These are phyloP conservation scores for Stratiomys singularior DNA, from an alignment of 2,888 invertebrate species.

Conservation along the genomic window DNA sequence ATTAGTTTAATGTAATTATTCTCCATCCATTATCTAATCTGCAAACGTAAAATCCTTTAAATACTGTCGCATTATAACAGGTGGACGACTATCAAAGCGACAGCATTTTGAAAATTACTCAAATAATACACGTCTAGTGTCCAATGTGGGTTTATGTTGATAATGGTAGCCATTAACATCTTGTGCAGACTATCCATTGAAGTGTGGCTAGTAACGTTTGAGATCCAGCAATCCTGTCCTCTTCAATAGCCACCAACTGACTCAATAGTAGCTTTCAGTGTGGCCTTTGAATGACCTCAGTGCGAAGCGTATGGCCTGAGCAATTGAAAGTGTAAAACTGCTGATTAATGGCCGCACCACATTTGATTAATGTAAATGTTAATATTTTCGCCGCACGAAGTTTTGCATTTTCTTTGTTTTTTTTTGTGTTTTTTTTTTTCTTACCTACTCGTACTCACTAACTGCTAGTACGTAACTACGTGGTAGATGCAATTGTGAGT, in stretches of 20 bases:
- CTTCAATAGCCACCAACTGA: neutral
- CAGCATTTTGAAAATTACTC: neutral
- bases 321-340: conserved; percentile 1
- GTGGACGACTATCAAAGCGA: neutral
- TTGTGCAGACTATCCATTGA: too few relatives aligned
- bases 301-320: neutral
- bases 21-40: too few relatives aligned
- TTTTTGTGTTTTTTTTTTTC: too few relatives aligned
- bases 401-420: too few relatives aligned
- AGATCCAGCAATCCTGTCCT: neutral
- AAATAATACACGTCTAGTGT: neutral
- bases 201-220: neutral
- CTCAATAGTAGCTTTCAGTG: neutral
- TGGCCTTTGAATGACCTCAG: conserved; percentile 27
- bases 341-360: conserved; percentile 25
- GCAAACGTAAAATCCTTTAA: too few relatives aligned
- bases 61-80: neutral
- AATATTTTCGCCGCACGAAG: conserved; percentile 16
- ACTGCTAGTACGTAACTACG: too few relatives aligned
- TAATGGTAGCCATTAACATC: neutral
- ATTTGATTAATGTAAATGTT: conserved; percentile 38
- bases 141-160: neutral
- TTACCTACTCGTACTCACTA: too few relatives aligned
- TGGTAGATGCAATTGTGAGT: too few relatives aligned
- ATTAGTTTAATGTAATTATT: too few relatives aligned